Evolutionary conservation across 2,113 vertebrate genomes (phyloP).

Genomic region (Pachycephala philippinensis): DNA sequence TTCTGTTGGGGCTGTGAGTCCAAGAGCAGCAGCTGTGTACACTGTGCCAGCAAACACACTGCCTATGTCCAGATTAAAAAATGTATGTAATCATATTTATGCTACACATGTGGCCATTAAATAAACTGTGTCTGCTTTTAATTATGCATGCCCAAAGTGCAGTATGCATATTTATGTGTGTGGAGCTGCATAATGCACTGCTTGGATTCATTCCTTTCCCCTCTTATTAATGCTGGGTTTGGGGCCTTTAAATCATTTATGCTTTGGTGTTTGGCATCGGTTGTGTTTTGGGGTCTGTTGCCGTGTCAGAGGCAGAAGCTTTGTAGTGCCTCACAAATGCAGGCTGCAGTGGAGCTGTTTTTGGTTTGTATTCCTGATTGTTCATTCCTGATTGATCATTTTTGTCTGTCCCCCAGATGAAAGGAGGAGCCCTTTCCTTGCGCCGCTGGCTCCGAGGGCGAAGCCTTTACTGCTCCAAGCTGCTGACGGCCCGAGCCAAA

Average conservation of each 20-base stretch:
- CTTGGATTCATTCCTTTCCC: background rate
- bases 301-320: background rate
- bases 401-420: constrained; percentile 71
- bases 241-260: background rate
- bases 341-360: background rate
- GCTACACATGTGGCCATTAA: accelerated
- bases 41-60: background rate
- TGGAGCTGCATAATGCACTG: background rate
- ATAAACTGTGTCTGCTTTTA: background rate
- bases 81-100: background rate
- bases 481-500: constrained; percentile 80
- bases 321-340: background rate
- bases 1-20: background rate
- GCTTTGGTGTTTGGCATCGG: accelerated
- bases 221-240: background rate
- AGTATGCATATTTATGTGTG: background rate
- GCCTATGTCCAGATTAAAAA: background rate
- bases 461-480: constrained; percentile 85
- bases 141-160: background rate
- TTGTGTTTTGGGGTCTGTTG: background rate
- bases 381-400: accelerated
- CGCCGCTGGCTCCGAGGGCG: constrained; percentile 82
- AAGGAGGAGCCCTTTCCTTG: constrained; percentile 75
- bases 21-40: background rate
- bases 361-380: background rate